Evolutionary conservation across 2,797 vertebrate genomes (phyloP).

Genomic region (Glyptemys insculpta): DNA sequence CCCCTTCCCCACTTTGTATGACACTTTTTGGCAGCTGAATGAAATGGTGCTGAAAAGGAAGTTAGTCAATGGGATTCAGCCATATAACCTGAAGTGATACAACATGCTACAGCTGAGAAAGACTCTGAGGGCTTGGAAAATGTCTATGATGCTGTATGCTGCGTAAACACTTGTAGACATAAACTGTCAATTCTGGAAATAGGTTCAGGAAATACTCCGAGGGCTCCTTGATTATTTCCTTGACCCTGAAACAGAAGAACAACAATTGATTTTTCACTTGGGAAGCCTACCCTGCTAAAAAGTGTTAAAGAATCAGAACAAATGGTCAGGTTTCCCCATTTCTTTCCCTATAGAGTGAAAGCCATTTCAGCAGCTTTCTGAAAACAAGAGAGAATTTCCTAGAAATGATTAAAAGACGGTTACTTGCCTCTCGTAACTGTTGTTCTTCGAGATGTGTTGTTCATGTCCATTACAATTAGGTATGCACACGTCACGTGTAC

Average conservation of each 20-base stretch:
- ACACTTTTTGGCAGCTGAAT: background rate
- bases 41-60: background rate
- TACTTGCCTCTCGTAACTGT: too few relatives aligned
- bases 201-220: slow-evolving; percentile 72
- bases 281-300: background rate
- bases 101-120: background rate
- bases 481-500: too few relatives aligned
- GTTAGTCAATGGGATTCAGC: background rate
- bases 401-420: background rate
- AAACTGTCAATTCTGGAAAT: slow-evolving; percentile 77
- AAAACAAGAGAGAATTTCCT: background rate
- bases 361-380: background rate
- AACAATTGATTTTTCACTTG: background rate
- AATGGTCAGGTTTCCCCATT: background rate
- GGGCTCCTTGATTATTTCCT: slow-evolving; percentile 46
- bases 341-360: background rate
- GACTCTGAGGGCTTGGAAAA: slow-evolving; percentile 30
- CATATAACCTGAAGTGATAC: background rate
- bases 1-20: background rate
- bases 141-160: slow-evolving; percentile 18
- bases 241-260: slow-evolving; percentile 76
- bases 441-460: too few relatives aligned
- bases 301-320: background rate
- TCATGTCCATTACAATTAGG: too few relatives aligned
- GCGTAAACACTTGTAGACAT: slow-evolving; percentile 68